These are phyloP conservation scores for Pseudomyrmex concolor DNA, from an alignment of 1,140 invertebrate species.

Conservation along the genomic window DNA sequence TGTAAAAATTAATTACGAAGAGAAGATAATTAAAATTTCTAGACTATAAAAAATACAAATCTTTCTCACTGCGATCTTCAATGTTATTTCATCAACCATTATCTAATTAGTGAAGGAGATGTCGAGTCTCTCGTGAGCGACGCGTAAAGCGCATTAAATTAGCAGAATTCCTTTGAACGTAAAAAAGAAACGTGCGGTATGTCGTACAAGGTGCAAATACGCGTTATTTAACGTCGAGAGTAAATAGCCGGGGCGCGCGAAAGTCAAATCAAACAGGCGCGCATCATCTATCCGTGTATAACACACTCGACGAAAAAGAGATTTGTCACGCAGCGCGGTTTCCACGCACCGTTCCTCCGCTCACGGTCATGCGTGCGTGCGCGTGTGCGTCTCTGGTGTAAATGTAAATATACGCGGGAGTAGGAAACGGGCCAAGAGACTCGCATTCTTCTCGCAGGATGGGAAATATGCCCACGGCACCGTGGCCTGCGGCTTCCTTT, in stretches of 20 bases:
- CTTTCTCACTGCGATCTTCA: background rate
- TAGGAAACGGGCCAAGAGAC: conserved; percentile 69
- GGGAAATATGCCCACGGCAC: conserved; percentile 79
- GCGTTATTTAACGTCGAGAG: conserved; percentile 2
- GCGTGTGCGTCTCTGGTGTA: background rate
- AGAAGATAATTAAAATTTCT: too few species aligned
- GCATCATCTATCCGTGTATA: conserved; percentile 1
- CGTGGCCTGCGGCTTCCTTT: conserved; percentile 78
- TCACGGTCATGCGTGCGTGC: background rate
- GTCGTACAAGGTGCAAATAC: background rate
- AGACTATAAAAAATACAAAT: background rate
- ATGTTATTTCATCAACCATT: conserved; percentile 11
- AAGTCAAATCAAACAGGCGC: conserved; percentile 24
- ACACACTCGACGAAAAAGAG: conserved; percentile 58
- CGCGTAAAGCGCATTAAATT: background rate
- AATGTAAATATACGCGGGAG: conserved; percentile 20
- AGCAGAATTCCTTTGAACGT: background rate
- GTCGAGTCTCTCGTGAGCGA: background rate
- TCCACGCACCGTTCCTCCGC: conserved; percentile 68
- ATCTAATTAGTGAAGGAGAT: background rate
- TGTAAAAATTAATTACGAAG: conserved; percentile 1
- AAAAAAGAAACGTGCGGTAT: background rate
- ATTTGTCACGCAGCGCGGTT: conserved; percentile 72
- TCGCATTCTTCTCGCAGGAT: conserved; percentile 68
- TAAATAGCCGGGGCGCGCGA: conserved; percentile 18